phyloP scores from a whole-genome alignment of 2,797 vertebrate species.

The Taenioides sp. region DNA sequence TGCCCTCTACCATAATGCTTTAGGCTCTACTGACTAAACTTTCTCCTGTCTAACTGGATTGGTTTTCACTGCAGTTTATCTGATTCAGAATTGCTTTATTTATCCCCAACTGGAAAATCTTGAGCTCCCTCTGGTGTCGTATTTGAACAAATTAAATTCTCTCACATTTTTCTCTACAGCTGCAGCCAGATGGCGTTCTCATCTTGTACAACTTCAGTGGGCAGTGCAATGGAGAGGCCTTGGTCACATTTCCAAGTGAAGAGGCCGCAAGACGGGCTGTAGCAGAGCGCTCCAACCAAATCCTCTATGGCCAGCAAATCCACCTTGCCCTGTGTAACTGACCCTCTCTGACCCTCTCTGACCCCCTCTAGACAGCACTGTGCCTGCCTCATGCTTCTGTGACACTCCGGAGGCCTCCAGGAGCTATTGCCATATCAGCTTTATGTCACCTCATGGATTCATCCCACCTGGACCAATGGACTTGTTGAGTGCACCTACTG shows the following conservation, averaged over 20 bases:
- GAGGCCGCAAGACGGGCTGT: constrained; percentile 80
- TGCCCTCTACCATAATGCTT: constrained; percentile 31
- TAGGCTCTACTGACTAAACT: constrained; percentile 19
- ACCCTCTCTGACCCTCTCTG: constrained; percentile 24
- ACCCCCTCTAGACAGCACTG: constrained; percentile 8
- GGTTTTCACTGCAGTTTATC: constrained; percentile 28
- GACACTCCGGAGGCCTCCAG: constrained; percentile 42
- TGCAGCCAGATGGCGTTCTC: constrained; percentile 86
- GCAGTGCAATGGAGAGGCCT: constrained; percentile 87
- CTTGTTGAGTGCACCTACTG: constrained; percentile 13
- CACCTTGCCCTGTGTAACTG: constrained; percentile 78
- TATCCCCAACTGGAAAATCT: not conserved
- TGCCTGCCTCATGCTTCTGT: constrained; percentile 38
- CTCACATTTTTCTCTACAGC: constrained; percentile 63
- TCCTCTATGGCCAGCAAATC: constrained; percentile 81
- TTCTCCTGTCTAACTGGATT: constrained; percentile 24
- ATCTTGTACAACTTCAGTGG: constrained; percentile 88
- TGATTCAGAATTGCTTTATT: constrained; percentile 3
- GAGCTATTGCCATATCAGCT: constrained; percentile 23
- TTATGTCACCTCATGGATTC: constrained; percentile 13
- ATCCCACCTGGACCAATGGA: constrained; percentile 3
- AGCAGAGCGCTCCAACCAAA: constrained; percentile 79
- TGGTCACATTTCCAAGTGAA: constrained; percentile 86
- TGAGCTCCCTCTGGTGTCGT: constrained; percentile 58
- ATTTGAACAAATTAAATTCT: not conserved